These are phyloP conservation scores for Willowsia nigromaculata DNA, from an alignment of 2,888 invertebrate species.

Conservation along the genomic window DNA sequence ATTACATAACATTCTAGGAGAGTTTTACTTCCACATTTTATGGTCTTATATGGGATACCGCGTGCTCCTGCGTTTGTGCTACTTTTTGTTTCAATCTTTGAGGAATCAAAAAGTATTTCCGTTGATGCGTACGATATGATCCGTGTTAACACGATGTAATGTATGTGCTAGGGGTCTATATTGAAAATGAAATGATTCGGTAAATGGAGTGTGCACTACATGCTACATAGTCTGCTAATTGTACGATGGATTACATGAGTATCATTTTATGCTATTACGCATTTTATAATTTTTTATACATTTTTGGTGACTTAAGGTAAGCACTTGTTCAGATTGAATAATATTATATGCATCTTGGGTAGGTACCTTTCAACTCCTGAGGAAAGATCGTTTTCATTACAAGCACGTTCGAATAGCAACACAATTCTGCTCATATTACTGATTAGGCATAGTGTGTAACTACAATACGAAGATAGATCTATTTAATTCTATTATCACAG, in stretches of 20 bases:
- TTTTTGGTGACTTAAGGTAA: slow-evolving; percentile 40
- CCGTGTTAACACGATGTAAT: slow-evolving; percentile 35
- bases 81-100: slow-evolving; percentile 55
- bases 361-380: slow-evolving; percentile 46
- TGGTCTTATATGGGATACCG: neutral
- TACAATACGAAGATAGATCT: neutral
- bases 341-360: slow-evolving; percentile 12
- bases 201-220: neutral
- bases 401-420: slow-evolving; percentile 41
- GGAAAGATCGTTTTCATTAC: slow-evolving; percentile 31
- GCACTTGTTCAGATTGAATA: neutral
- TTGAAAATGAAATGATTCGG: slow-evolving; percentile 48
- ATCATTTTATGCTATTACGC: neutral
- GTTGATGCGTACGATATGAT: slow-evolving; percentile 51
- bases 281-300: neutral
- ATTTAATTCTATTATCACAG: slow-evolving; percentile 27
- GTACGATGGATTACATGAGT: neutral
- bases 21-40: slow-evolving; percentile 62
- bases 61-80: slow-evolving; percentile 60
- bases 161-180: slow-evolving; percentile 52
- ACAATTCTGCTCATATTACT: neutral
- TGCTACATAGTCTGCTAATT: neutral
- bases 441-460: slow-evolving; percentile 16
- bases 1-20: slow-evolving; percentile 31
- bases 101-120: slow-evolving; percentile 52